These are phyloP conservation scores for Lordiphosa collinella DNA, from an alignment of 1,140 invertebrate genomes.

Conservation along the genomic window DNA sequence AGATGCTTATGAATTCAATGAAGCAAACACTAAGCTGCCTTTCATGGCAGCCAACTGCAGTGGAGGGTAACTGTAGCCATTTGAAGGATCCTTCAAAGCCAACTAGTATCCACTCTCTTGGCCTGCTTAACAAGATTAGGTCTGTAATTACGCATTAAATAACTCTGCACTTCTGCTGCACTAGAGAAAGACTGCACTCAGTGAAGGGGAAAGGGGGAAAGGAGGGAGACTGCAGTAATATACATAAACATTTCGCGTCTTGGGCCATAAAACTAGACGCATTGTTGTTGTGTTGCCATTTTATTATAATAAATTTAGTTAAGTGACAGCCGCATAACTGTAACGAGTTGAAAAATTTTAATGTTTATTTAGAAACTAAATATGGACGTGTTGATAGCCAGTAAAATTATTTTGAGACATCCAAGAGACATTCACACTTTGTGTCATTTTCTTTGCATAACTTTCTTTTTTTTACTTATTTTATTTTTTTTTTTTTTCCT, in stretches of 20 bases:
- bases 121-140: constrained; percentile 53
- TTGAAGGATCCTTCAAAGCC: constrained; percentile 16
- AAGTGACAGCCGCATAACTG: constrained; percentile 40
- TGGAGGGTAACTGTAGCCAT: constrained; percentile 19
- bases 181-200: too few relatives aligned
- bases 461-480: too few relatives aligned
- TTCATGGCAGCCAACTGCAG: constrained; percentile 13
- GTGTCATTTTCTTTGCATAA: too few relatives aligned
- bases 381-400: constrained; percentile 41
- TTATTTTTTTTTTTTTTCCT: too few relatives aligned
- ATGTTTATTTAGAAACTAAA: constrained; percentile 25
- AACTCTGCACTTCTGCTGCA: constrained; percentile 31
- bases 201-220: too few relatives aligned
- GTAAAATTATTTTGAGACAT: constrained; percentile 20
- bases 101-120: constrained; percentile 22
- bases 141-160: constrained; percentile 74
- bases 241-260: too few relatives aligned
- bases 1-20: constrained; percentile 69
- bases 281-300: constrained; percentile 64
- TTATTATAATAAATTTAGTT: constrained; percentile 56
- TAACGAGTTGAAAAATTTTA: constrained; percentile 12
- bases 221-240: too few relatives aligned
- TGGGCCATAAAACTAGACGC: constrained; percentile 52
- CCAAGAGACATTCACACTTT: neutral
- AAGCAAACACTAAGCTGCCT: constrained; percentile 61